A percentile compares a stretch with the other conserved stretches of the same genome.
These are phyloP conservation scores for Liodrosophila aerea DNA, from an alignment of 2,888 invertebrate species.

Conservation along the genomic window DNA sequence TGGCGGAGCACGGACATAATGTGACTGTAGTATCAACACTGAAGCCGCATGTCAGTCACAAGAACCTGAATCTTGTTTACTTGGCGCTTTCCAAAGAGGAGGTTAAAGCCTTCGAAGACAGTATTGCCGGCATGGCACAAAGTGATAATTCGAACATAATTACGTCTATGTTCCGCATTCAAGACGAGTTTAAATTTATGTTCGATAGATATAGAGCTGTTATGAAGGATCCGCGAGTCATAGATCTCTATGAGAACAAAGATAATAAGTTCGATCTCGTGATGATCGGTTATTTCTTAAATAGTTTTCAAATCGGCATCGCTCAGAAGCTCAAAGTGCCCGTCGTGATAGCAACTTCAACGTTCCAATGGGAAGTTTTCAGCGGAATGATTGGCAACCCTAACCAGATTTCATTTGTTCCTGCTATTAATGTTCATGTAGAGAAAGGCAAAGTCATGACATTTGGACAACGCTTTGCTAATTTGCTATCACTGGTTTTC, in stretches of 20 bases:
- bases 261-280: conserved; percentile 76
- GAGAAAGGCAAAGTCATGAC: conserved; percentile 38
- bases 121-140: conserved; percentile 36
- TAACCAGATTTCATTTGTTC: conserved; percentile 62
- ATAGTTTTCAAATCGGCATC: conserved; percentile 67
- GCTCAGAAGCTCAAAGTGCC: conserved; percentile 78
- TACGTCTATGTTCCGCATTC: conserved; percentile 16
- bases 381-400: conserved; percentile 69
- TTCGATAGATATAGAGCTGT: conserved; percentile 29
- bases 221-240: conserved; percentile 60
- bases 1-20: conserved; percentile 79
- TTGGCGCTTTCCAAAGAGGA: conserved; percentile 54
- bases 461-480: conserved; percentile 52
- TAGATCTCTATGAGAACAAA: conserved; percentile 65
- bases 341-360: conserved; percentile 36
- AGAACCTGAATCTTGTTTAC: conserved; percentile 56
- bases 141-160: conserved; percentile 45
- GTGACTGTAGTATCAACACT: conserved; percentile 75
- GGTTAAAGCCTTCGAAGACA: conserved; percentile 8
- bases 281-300: conserved; percentile 78
- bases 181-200: conserved; percentile 14
- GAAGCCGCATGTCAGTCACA: conserved; percentile 60
- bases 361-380: conserved; percentile 37
- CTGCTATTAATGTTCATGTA: conserved; percentile 33
- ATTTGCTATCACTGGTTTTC: conserved; percentile 18